Conservation (phyloP, 2,888 invertebrate genomes). For the Augochlorella aurata region DNA sequence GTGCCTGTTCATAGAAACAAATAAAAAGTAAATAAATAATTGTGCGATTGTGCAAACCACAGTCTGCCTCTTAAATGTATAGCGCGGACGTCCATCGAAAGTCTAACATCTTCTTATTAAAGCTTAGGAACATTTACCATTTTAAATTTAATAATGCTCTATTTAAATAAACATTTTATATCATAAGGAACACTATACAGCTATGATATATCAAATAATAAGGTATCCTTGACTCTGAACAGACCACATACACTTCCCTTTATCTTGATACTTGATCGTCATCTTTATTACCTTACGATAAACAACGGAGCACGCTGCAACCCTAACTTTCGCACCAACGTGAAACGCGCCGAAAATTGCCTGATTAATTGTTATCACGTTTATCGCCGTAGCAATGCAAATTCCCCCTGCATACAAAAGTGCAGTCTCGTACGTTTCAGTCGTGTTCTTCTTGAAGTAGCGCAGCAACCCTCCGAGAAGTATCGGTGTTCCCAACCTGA, state of each 20-base stretch:
- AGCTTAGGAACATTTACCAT: no score
- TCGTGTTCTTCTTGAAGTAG: constrained; percentile 83
- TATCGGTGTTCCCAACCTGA: constrained; percentile 87
- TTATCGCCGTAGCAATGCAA: constrained; percentile 76
- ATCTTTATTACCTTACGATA: constrained; percentile 89
- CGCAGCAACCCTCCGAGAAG: constrained; percentile 86
- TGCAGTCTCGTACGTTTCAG: constrained; percentile 70
- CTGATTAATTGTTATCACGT: constrained; percentile 86
- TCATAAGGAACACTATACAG: no score
- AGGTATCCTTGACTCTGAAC: not conserved
- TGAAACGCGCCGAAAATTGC: constrained; percentile 87
- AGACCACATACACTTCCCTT: not conserved
- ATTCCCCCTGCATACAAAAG: constrained; percentile 78
- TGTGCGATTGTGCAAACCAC: no score
- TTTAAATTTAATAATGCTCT: no score
- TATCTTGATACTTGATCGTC: not conserved
- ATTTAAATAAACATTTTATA: no score
- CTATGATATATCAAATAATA: no score
- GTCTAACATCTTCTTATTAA: no score
- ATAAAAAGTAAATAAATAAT: not conserved
- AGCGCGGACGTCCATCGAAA: no score
- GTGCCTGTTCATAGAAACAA: constrained; percentile 79
- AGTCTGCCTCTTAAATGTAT: no score
- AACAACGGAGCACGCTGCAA: constrained; percentile 91
- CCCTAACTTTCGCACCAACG: constrained; percentile 91